These are phyloP conservation scores for Malurus alboscapulatus DNA, from an alignment of 2,113 vertebrate species.

Conservation along the genomic window DNA sequence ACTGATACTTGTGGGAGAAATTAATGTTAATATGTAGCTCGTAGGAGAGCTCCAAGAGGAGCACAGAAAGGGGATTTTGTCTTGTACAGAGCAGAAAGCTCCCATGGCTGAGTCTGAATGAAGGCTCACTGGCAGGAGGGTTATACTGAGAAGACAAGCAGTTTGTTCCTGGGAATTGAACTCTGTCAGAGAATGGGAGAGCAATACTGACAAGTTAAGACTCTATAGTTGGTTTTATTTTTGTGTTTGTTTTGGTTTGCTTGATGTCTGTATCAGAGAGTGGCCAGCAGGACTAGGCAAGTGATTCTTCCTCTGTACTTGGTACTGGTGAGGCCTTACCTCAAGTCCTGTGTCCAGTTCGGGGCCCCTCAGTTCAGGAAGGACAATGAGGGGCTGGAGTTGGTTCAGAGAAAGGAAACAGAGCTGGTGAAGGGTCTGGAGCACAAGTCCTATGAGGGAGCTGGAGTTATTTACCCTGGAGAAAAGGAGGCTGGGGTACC, in stretches of 20 bases:
- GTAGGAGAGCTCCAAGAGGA: not conserved
- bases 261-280: not conserved
- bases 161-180: not conserved
- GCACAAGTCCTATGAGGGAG: not conserved
- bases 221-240: not conserved
- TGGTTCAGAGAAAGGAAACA: not conserved
- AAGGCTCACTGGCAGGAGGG: not conserved
- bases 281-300: not conserved
- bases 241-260: not conserved
- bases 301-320: not conserved
- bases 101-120: not conserved
- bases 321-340: not conserved
- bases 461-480: not conserved
- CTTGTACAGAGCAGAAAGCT: not conserved
- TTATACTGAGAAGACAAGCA: not conserved
- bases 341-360: fast-evolving
- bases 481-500: not conserved
- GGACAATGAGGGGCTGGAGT: not conserved
- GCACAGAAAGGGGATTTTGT: not conserved
- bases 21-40: not conserved
- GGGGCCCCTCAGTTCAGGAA: not conserved
- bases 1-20: not conserved
- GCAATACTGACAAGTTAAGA: not conserved
- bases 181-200: not conserved
- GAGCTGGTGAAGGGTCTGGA: not conserved